Evolutionary conservation across 1,140 invertebrate species (phyloP).

Genomic region (Leptinotarsa undecemlineata): DNA sequence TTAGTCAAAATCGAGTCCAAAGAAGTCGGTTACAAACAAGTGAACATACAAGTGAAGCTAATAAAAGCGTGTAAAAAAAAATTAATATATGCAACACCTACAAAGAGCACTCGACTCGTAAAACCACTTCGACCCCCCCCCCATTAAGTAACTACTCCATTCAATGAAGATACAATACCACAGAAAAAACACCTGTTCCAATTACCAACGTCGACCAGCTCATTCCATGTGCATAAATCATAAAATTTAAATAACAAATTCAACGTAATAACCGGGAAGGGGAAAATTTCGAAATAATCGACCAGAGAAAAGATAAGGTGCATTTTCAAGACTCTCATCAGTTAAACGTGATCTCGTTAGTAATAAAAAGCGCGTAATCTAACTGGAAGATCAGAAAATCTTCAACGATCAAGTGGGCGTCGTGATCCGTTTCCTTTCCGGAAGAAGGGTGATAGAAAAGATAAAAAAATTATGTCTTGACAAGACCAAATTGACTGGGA

Average conservation of each 20-base stretch:
- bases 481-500: not conserved
- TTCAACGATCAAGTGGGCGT: constrained; percentile 2
- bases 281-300: not conserved
- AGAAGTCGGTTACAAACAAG: no score
- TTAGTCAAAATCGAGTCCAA: no score
- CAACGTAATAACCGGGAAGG: not conserved
- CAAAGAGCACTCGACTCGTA: no score
- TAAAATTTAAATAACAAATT: not conserved
- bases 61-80: no score
- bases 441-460: not conserved
- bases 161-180: no score
- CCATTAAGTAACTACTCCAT: no score
- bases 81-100: no score
- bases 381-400: not conserved
- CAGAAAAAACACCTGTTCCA: no score
- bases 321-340: not conserved
- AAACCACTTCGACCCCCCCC: no score
- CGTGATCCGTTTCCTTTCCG: not conserved
- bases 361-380: not conserved
- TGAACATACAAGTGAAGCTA: no score
- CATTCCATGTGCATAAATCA: not conserved
- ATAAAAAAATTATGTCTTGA: not conserved
- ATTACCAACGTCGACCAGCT: no score
- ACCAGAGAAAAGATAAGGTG: not conserved
- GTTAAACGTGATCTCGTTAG: not conserved